Evolutionary conservation across 2,797 vertebrate genomes (phyloP), one percentile per base, ranked within the genome.

Genomic region (Helicolenus hilgendorfi): DNA sequence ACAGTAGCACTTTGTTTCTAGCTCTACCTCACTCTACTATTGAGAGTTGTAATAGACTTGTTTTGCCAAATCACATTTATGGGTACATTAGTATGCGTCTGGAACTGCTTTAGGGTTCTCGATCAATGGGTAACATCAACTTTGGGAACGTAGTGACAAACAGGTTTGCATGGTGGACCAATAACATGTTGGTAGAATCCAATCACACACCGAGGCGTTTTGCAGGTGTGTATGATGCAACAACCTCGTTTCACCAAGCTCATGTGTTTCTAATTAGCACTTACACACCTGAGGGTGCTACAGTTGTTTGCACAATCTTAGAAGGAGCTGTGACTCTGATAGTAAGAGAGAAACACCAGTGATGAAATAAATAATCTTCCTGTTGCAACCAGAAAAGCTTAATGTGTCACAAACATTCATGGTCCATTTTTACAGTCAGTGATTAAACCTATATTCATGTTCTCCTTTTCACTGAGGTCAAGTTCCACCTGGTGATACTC

Each of bases 401-500:
- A 55, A 22, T 7, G 7, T n/a, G 1, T 56, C 67, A 29, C 53
- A 70, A 55, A 77, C 24, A n/a, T 5, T 29, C 6, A 4, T 5
- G 27, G 4, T 26, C 20, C 24, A 9, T 31, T 74, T 83, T 69
- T 71, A 62, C 15, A 84, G 36, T n/a, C 36, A 7, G 11, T 24
- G 70, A 69, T 79, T 68, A 55, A 70, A 75, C 70, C 60, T 24
- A 65, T 33, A 7, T 77, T 75, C 59, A 11, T n/a, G 8, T 71
- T 77, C 73, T 78, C 7, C 11, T 14, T 76, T 79, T 72, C 36
- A 56, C 35, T 58, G 59, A 64, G 29, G 36, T n/a, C 11, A 70
- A 27, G 45, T 70, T 84, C n/a, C 71, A 70, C 76, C 15, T 33
- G 55, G 36, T 58, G 49, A 85, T 59, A 73, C 55, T 49, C 31